phyloP scores from a whole-genome alignment of 2,113 vertebrate species.

The Crotalus helleri region DNA sequence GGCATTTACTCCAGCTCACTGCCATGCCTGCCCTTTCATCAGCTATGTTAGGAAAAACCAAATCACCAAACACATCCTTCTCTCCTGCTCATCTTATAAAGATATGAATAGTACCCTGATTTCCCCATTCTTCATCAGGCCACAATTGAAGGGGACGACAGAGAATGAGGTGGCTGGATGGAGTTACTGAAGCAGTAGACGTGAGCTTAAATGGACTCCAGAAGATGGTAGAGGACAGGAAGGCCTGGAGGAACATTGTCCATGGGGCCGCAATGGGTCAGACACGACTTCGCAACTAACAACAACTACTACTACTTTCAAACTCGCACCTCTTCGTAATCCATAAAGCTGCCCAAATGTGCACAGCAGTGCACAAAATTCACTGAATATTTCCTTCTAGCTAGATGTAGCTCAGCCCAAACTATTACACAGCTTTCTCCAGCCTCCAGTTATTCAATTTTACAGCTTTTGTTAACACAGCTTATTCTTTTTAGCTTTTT shows the following conservation, averaged over 20 bases:
- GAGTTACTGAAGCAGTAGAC: too few relatives aligned
- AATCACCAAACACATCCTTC: neutral
- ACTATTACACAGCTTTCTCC: neutral
- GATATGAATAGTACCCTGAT: neutral
- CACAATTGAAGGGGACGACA: too few relatives aligned
- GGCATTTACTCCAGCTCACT: neutral
- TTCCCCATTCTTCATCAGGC: too few relatives aligned
- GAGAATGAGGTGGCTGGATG: too few relatives aligned
- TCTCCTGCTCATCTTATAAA: neutral
- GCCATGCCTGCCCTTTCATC: neutral
- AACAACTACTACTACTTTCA: neutral
- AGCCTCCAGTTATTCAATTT: neutral
- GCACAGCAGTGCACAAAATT: neutral
- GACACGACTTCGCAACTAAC: too few relatives aligned
- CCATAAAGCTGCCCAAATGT: neutral
- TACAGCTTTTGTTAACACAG: neutral
- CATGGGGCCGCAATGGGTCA: too few relatives aligned
- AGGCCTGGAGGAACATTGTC: too few relatives aligned
- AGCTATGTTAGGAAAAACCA: neutral
- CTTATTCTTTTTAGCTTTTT: neutral
- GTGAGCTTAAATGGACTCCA: too few relatives aligned
- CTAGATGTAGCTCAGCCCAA: neutral
- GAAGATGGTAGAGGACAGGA: too few relatives aligned
- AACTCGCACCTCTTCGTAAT: neutral
- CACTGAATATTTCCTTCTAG: neutral